phyloP scores from a whole-genome alignment of 2,888 invertebrate species.

The Ectobius pallidus region DNA sequence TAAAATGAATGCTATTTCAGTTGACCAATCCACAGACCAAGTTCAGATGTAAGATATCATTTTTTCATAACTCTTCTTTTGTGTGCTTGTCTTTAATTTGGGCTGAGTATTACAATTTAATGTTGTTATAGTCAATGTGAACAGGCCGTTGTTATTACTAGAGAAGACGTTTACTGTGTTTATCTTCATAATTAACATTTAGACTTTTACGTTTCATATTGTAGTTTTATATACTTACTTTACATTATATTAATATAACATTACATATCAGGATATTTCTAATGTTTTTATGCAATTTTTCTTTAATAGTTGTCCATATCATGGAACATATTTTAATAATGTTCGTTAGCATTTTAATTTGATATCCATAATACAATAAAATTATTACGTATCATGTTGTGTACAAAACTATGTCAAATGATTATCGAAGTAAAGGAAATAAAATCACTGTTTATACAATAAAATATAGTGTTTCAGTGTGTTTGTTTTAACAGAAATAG shows the following conservation, averaged over 20 bases:
- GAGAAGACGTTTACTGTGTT: neutral
- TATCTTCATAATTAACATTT: no score
- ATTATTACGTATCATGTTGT: constrained; percentile 29
- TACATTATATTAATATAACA: constrained; percentile 24
- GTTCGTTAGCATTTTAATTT: constrained; percentile 8
- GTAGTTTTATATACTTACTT: constrained; percentile 1
- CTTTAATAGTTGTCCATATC: constrained; percentile 31
- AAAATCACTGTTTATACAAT: constrained; percentile 4
- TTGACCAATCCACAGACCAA: no score
- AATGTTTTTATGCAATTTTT: constrained; percentile 20
- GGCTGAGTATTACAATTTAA: neutral
- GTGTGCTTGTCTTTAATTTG: neutral
- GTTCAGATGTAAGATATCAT: no score
- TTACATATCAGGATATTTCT: constrained; percentile 29
- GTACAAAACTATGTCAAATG: constrained; percentile 23
- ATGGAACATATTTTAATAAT: constrained; percentile 20
- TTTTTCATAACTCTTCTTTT: neutral
- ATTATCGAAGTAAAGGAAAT: constrained; percentile 4
- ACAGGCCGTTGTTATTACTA: neutral
- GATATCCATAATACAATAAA: neutral
- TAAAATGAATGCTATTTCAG: no score
- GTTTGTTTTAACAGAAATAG: constrained; percentile 17
- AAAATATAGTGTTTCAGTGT: no score
- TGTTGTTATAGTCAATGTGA: neutral
- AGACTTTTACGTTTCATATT: no score